Percentiles rank a stretch among this genome's conserved stretches.
phyloP scores from a whole-genome alignment of 2,888 invertebrate species.

The Dorcus hopei region DNA sequence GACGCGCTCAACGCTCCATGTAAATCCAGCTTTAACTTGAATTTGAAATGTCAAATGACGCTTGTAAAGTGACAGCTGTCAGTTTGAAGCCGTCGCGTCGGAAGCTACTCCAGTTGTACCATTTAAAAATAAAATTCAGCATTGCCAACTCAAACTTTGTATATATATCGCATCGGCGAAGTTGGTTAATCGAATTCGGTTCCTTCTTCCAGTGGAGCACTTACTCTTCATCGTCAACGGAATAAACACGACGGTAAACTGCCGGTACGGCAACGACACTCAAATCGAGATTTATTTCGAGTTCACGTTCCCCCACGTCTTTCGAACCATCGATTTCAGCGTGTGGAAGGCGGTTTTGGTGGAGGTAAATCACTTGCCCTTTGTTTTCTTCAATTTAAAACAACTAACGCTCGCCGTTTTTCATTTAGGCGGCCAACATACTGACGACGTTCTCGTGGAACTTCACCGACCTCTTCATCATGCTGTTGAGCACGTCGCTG shows the following conservation, averaged over 20 bases:
- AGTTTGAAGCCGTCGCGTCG: no score
- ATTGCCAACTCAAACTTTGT: no score
- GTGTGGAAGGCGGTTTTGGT: neutral
- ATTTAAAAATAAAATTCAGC: no score
- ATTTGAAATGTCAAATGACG: no score
- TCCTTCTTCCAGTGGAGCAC: neutral
- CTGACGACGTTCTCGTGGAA: constrained; percentile 38
- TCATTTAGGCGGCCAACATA: constrained; percentile 33
- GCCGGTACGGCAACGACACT: neutral
- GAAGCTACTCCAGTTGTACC: no score
- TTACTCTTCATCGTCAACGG: neutral
- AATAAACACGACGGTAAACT: neutral
- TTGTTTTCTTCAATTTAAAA: neutral
- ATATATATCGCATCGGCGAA: no score
- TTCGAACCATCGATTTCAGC: neutral
- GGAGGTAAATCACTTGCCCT: neutral
- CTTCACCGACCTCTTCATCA: constrained; percentile 41
- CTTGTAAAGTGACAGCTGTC: no score
- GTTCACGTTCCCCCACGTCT: neutral
- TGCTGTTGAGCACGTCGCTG: constrained; percentile 36
- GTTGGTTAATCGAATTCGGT: no score
- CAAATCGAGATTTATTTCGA: neutral
- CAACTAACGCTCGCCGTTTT: no score
- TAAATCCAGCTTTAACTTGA: no score
- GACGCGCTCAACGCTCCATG: no score